Evolutionary conservation across 2,888 invertebrate genomes (phyloP), one percentile per base, ranked within the genome.

Genomic region (Aspidapion aeneum): DNA sequence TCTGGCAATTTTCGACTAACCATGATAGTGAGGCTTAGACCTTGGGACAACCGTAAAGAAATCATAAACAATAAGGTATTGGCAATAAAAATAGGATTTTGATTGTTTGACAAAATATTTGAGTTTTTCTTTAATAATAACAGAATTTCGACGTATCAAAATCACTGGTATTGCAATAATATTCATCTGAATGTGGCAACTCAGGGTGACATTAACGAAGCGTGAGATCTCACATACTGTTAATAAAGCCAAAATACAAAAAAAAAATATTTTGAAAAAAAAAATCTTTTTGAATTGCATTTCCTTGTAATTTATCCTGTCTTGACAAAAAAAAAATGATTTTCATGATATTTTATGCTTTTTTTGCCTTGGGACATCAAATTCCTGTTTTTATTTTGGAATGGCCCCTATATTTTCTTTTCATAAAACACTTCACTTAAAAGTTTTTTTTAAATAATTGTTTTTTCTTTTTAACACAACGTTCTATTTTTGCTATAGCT

Each of bases 291-390:
- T 12, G 35, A 35, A 7, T 35, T 35, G 35, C 35, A 12, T 35
- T 35, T 12, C 35, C 3, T 12, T 35, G 35, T 35, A 35, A 7
- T 7, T 35, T 35, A 7, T 7, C 12, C 35, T 35, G 12, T 48
- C 55, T 57, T 50, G 61, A 61, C 60, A 63, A 57, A 61, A 17
- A 54, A n/a, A 51, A 12, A 59, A n/a, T 59, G 16, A 35, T 22
- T 35, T 22, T 52, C n/a, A 21, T 56, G 20, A 56, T 57, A 20
- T 61, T 57, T 60, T 21, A 58, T 59, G 65, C 63, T 22, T 63
- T 59, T 66, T 21, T 69, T 73, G 58, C 5, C 35, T 35, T 3
- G 35, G 35, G 35, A 35, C 35, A 35, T 35, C 35, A 35, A 35
- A 35, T 7, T 35, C 35, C 35, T 12, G 35, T 3, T 35, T 35